Evolutionary conservation across 92 coral and sea anemone genomes (phyloP).

Genomic region (Bergia sp.): DNA sequence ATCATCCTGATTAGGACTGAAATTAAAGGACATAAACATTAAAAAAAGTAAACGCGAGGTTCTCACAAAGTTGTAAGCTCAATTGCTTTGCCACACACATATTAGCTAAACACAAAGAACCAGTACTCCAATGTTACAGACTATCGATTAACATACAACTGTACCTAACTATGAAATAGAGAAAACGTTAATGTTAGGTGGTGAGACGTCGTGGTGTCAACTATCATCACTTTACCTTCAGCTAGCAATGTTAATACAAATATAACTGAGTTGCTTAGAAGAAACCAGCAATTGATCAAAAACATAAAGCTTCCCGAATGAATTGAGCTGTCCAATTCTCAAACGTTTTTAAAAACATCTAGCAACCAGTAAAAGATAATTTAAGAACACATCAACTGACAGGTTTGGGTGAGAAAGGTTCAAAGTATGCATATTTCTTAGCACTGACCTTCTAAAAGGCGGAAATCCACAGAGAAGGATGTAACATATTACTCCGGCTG

Average conservation of each 20-base stretch:
- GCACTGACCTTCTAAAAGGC: slow-evolving; percentile 93
- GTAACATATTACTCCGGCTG: slow-evolving; percentile 95
- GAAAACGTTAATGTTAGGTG: no score
- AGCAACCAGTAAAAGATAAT: neutral
- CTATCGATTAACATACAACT: no score
- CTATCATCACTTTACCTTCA: no score
- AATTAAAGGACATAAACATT: slow-evolving; percentile 2
- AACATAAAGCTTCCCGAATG: neutral
- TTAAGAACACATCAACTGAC: neutral
- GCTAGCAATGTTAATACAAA: no score
- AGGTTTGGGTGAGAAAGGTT: neutral
- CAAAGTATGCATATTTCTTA: neutral
- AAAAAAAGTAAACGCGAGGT: neutral
- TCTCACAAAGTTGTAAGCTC: no score
- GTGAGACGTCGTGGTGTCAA: no score
- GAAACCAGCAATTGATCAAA: neutral
- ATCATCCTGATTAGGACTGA: slow-evolving; percentile 95
- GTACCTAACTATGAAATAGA: no score
- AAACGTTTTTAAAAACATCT: no score
- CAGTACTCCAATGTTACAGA: no score
- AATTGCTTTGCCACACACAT: neutral
- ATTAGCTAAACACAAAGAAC: neutral
- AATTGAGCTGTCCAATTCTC: neutral
- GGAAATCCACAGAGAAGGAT: slow-evolving; percentile 99
- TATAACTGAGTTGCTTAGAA: no score